phyloP scores from a whole-genome alignment of 2,888 invertebrate species.

The Abrostola triplasia region DNA sequence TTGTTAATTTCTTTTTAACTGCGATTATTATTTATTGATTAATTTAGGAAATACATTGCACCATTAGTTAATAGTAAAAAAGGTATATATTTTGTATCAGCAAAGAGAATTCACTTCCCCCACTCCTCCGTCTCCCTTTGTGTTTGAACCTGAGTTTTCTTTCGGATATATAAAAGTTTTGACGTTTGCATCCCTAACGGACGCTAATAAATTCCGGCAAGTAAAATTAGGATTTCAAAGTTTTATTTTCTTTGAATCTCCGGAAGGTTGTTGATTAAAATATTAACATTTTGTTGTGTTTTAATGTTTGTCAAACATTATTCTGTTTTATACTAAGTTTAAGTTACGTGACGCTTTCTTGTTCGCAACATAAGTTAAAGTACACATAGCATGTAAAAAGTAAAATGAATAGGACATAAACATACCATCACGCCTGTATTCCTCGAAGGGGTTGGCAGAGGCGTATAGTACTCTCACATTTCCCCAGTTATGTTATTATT shows the following conservation, averaged over 20 bases:
- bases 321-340: too few relatives aligned
- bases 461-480: too few relatives aligned
- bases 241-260: constrained; percentile 25
- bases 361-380: too few relatives aligned
- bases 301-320: background rate
- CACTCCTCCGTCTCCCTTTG: constrained; percentile 30
- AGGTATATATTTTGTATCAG: background rate
- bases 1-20: too few relatives aligned
- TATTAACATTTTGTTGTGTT: constrained; percentile 6
- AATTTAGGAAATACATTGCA: too few relatives aligned
- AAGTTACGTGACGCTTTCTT: too few relatives aligned
- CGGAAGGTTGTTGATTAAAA: constrained; percentile 24
- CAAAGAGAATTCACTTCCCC: background rate
- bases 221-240: constrained; percentile 52
- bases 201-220: constrained; percentile 43
- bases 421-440: too few relatives aligned
- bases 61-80: background rate
- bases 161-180: constrained; percentile 36
- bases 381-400: too few relatives aligned
- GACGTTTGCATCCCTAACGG: constrained; percentile 51
- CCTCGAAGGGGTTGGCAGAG: too few relatives aligned
- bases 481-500: too few relatives aligned
- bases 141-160: constrained; percentile 23
- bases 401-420: too few relatives aligned
- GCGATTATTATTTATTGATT: too few relatives aligned